Evolutionary conservation across 2,113 vertebrate species (phyloP), one percentile per base, ranked within the genome.

Genomic region (Elachura formosa): DNA sequence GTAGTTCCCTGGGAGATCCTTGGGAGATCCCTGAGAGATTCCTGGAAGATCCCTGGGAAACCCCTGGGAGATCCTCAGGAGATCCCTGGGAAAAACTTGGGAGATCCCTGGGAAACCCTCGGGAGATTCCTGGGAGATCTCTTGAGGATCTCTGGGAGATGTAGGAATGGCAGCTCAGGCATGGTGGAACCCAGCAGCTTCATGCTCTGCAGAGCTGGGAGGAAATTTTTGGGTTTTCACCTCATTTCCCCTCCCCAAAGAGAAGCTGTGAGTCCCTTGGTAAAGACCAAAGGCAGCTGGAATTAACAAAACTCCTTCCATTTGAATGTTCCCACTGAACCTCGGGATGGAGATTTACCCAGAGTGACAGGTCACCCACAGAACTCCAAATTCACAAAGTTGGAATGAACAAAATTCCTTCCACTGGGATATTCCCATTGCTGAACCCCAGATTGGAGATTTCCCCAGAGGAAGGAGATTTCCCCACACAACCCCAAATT

Each of bases 171-270:
- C 1, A 0, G 36, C 31, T 29, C 1, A 2, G 45, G 31, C 79
- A 5, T 16, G 3, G 6, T 0, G 4, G 24, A 12, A 10, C 8
- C 24, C 36, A 15, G 36, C 36, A 9, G 41, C 17, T 16, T 41
- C 1, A 6, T 1, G 0, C 12, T 14, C 4, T 1, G 20, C 3
- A 1, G 29, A 43, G 38, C 49, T n/a, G 45, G 38, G 12, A 19
- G 14, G 33, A 61, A 54, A 29, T 4, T 25, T 3, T 6, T 21
- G 5, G 5, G 9, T 61, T 80, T 58, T 72, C 71, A n/a, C 51
- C 74, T 62, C 0, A 0, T 18, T 55, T 45, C 4, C 4, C 20
- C 28, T n/a, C n/a, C 9, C 10, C 10, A 31, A 23, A 71, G 1
- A 18, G 3, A 66, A 58, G 41, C 28, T 0, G 0, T 8, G 23